Percentiles rank a stretch among this genome's conserved stretches.
Conservation (phyloP, 1,140 invertebrate species). For the Oppia nitens region DNA sequence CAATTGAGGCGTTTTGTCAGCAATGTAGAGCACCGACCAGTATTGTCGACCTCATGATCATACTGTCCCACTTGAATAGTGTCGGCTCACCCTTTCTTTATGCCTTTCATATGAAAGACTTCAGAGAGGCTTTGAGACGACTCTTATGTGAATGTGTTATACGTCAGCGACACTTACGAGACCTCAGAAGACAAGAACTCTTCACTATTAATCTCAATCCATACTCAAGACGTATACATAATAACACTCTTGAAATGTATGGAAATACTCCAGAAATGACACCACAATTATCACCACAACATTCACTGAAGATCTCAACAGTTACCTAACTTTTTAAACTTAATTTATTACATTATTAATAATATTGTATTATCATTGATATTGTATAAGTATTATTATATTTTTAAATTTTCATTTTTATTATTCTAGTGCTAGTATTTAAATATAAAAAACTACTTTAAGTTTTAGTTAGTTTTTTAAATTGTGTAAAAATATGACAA, state of each 20-base stretch:
- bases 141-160: conserved; percentile 31
- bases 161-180: conserved; percentile 10
- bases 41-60: conserved; percentile 56
- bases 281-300: background rate
- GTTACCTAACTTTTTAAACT: too few species aligned
- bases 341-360: too few species aligned
- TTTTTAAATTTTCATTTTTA: too few species aligned
- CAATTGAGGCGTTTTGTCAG: conserved; percentile 58
- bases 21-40: conserved; percentile 39
- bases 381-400: too few species aligned
- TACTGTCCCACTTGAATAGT: conserved; percentile 71
- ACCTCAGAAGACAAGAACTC: conserved; percentile 12
- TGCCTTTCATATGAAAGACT: conserved; percentile 73
- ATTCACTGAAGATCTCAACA: background rate
- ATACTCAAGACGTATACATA: background rate
- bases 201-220: conserved; percentile 4
- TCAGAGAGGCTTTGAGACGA: conserved; percentile 44
- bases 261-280: background rate
- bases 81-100: conserved; percentile 72
- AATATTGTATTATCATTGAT: too few species aligned
- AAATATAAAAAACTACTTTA: too few species aligned
- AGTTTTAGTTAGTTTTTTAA: too few species aligned
- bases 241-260: background rate
- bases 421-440: too few species aligned
- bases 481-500: too few species aligned